These are phyloP conservation scores for Ellobium chinense DNA, from an alignment of 2,888 invertebrate species.

Conservation along the genomic window DNA sequence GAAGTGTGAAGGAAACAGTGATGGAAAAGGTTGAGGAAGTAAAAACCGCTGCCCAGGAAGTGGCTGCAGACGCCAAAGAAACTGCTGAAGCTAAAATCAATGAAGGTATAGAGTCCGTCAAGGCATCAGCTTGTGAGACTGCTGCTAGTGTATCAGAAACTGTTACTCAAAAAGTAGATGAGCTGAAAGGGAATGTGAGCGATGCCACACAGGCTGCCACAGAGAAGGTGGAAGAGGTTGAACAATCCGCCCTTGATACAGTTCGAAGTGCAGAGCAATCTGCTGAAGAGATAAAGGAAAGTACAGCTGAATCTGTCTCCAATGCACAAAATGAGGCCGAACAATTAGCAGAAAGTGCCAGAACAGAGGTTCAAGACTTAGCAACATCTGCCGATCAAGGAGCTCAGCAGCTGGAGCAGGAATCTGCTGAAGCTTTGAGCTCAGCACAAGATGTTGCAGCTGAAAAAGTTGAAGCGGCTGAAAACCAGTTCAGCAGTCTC, in stretches of 20 bases:
- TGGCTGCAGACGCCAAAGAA: constrained; percentile 27
- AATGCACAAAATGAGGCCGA: neutral
- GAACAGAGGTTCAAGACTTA: neutral
- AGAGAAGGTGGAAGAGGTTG: neutral
- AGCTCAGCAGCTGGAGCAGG: neutral
- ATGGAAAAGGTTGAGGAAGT: neutral
- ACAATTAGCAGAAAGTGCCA: neutral
- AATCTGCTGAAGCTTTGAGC: neutral
- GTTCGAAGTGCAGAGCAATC: neutral
- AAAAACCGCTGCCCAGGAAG: neutral
- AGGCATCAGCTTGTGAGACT: neutral
- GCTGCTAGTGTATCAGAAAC: neutral
- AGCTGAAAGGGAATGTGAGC: neutral
- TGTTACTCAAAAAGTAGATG: neutral
- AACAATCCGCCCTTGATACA: neutral
- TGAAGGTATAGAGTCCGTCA: constrained; percentile 17
- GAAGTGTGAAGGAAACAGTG: neutral
- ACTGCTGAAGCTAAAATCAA: constrained; percentile 31
- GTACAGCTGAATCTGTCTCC: neutral
- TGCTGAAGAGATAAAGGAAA: neutral
- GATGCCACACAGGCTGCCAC: neutral
- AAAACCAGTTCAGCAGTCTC: neutral
- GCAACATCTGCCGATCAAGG: neutral
- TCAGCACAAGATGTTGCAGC: neutral
- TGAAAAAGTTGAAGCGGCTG: neutral